Evolutionary conservation across 2,888 invertebrate genomes (phyloP), one percentile per base, ranked within the genome.

Genomic region (Dione juno): DNA sequence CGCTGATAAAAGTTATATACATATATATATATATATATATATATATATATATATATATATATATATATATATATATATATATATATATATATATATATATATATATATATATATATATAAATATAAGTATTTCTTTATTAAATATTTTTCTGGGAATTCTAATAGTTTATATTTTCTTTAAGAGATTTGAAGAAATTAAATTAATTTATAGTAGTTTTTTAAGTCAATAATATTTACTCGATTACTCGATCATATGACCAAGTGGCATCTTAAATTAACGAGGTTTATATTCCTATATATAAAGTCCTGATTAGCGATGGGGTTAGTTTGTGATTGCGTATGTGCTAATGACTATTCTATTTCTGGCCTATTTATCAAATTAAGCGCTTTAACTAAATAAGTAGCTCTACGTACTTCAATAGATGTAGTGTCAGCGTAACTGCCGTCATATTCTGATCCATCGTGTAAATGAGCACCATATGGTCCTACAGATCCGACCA

Each of bases 401-500:
- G 9, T 7, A 19, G 48, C 53, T 63, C 52, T 65, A 48, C 63
- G 59, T 87, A 93, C 94, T 92, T 96, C 93, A 41, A 92, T 89
- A 5, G 95, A 85, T 1, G 96, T 95, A 67, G 90, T 94, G 73
- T 95, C 94, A 0, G 95, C 96, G 83, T 97, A 97, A 72, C 94
- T 94, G 19, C 99, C 99, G n/a, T 95, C 96, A 85, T 99, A 99
- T 85, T 99, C 99, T 0, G 98, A 98, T 13, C 97, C 97, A 86
- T 99, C 98, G 82, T 97, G 96, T 48, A 98, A 93, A 80, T 95
- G 96, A 0, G 98, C 98, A 0, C 98, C 99, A 84, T 97, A 99
- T 0, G 99, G 98, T 0, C 99, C 99, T 73, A 98, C 96, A 0
- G 98, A 97, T 0, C 98, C 99, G 28, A 97, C 97, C 59, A 99